Conservation (phyloP, 2,888 invertebrate genomes). For the Caenorhabditis macrosperma region DNA sequence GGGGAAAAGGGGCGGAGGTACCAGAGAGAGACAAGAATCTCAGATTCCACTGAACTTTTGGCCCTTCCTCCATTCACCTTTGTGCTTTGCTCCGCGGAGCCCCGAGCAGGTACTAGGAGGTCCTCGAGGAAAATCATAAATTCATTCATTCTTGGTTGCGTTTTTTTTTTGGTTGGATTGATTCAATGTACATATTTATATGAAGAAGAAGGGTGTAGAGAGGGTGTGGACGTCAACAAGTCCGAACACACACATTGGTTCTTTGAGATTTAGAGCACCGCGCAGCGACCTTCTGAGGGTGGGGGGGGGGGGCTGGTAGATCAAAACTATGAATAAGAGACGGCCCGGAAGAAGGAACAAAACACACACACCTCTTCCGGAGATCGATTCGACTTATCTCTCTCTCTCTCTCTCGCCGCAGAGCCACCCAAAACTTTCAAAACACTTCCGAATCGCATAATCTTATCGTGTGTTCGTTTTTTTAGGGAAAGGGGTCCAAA, state of each 20-base stretch:
- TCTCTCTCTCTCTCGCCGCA: too few species aligned
- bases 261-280: conserved; percentile 5
- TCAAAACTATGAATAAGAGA: neutral
- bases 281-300: too few species aligned
- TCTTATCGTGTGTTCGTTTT: neutral
- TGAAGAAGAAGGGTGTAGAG: conserved; percentile 9
- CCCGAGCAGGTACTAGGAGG: neutral
- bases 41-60: neutral
- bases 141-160: conserved; percentile 43
- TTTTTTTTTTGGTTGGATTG: conserved; percentile 51
- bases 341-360: neutral
- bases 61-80: neutral
- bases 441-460: conserved; percentile 14
- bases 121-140: conserved; percentile 20
- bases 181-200: conserved; percentile 54
- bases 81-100: neutral
- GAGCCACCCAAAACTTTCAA: too few species aligned
- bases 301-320: neutral
- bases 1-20: too few species aligned
- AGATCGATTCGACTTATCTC: too few species aligned
- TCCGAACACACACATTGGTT: conserved; percentile 4
- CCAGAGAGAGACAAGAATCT: too few species aligned
- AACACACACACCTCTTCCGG: neutral
- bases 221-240: conserved; percentile 34
- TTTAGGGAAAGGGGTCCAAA: neutral